Evolutionary conservation across 1,140 invertebrate genomes (phyloP), one percentile per base, ranked within the genome.

Genomic region (Ganaspis sp.): DNA sequence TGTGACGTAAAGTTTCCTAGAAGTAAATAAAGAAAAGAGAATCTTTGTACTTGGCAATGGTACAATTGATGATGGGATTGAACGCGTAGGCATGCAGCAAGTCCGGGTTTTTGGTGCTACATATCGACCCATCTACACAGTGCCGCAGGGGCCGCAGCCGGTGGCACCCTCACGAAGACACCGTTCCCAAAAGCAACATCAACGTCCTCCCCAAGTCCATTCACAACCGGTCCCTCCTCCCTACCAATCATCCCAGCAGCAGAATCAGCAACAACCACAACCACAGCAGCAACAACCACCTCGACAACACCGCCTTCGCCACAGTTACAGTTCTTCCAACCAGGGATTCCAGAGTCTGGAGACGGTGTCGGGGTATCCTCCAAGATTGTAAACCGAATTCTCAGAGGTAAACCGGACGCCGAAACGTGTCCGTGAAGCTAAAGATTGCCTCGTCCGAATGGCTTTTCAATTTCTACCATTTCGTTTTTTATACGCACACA

Each of bases 101-200:
- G 87, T 75, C 87, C 89, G 84, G 85, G 89, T 86, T 89, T 91
- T 85, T 91, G 90, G 90, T 91, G 88, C 88, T 91, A 90, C 89
- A 88, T 91, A 89, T 90, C 90, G 82, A 86, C 89, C 83, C 87
- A 90, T 83, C 86, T 89, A 81, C 88, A 89, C 86, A 86, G 88
- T 85, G 78, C 85, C 84, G 69, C 82, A 82, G 85, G 85, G 83
- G 78, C 88, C 88, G 78, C 85, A 89, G 85, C 88, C 88, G 77
- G 85, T 90, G 85, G 88, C 85, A 42, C 89, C 88, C 58, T 87
- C 89, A 76, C 87, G 89, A 88, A 87, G 85, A 87, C 88, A 87
- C 84, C 88, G 88, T 81, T 76, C 84, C 85, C 87, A 85, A 86
- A 87, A 78, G 77, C 89, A 86, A 74, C 78, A 70, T 73, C 86